These are phyloP conservation scores for Chaetoderma sp. DNA, from an alignment of 2,888 invertebrate species.

Conservation along the genomic window DNA sequence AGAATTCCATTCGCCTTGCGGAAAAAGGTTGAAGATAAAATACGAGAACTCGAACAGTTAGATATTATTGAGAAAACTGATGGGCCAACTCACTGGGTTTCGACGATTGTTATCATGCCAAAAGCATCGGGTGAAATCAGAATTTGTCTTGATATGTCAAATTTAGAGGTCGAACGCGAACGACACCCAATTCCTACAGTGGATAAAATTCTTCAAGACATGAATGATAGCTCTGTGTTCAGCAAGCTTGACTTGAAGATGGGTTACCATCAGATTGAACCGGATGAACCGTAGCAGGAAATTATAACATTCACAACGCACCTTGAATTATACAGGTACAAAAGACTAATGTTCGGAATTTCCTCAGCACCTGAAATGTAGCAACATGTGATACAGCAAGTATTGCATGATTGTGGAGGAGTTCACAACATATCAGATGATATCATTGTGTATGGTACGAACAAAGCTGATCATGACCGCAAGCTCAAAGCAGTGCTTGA, in stretches of 20 bases:
- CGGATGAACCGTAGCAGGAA: constrained; percentile 35
- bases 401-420: constrained; percentile 22
- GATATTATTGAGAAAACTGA: constrained; percentile 23
- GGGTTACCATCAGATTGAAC: constrained; percentile 44
- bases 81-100: constrained; percentile 21
- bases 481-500: not conserved
- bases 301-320: constrained; percentile 48
- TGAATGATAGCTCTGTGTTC: constrained; percentile 36
- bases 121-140: too few species aligned
- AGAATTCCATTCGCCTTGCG: constrained; percentile 22
- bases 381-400: constrained; percentile 31
- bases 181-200: constrained; percentile 31
- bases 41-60: constrained; percentile 14
- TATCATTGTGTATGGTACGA: too few species aligned
- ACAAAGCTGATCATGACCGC: not conserved
- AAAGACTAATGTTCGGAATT: constrained; percentile 40
- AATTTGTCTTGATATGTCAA: too few species aligned
- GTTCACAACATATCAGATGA: constrained; percentile 36
- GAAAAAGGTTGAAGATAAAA: constrained; percentile 20
- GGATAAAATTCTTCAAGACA: constrained; percentile 35
- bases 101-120: too few species aligned
- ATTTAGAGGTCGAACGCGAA: too few species aligned
- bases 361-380: constrained; percentile 40
- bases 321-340: constrained; percentile 36
- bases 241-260: constrained; percentile 43